Percentiles rank a stretch among this genome's conserved stretches.
These are phyloP conservation scores for Dicranocentrus wangi DNA, from an alignment of 2,888 invertebrate species.

Conservation along the genomic window DNA sequence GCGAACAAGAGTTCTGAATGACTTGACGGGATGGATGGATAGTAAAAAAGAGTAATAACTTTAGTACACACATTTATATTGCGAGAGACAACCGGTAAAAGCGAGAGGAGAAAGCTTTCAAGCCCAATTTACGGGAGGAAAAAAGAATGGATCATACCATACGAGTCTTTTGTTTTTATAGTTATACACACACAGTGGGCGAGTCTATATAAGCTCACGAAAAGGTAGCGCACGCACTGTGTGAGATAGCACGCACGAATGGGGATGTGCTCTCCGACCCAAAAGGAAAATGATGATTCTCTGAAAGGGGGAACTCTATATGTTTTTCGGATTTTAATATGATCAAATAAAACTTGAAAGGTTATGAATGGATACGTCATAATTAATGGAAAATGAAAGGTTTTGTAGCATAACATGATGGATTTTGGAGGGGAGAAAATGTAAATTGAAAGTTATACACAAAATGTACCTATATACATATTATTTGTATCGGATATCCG, in stretches of 20 bases:
- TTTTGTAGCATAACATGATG: conserved; percentile 26
- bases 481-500: conserved; percentile 54
- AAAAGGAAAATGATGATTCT: not conserved
- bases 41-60: conserved; percentile 49
- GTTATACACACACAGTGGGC: not conserved
- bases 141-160: conserved; percentile 14
- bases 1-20: not conserved
- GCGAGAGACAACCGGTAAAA: conserved; percentile 62
- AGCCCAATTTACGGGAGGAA: conserved; percentile 57
- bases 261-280: not conserved
- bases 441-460: no score
- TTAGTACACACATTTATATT: conserved; percentile 51
- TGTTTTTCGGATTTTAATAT: conserved; percentile 19
- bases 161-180: not conserved
- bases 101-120: conserved; percentile 65
- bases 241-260: conserved; percentile 7
- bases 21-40: not conserved
- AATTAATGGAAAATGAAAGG: conserved; percentile 58
- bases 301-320: not conserved
- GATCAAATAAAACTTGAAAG: conserved; percentile 31
- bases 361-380: conserved; percentile 55
- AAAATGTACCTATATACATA: no score
- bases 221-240: not conserved
- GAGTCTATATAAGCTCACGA: not conserved
- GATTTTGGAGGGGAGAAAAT: no score